These are phyloP conservation scores for Beaufortia kweichowensis DNA, from an alignment of 2,113 vertebrate species.

Conservation along the genomic window DNA sequence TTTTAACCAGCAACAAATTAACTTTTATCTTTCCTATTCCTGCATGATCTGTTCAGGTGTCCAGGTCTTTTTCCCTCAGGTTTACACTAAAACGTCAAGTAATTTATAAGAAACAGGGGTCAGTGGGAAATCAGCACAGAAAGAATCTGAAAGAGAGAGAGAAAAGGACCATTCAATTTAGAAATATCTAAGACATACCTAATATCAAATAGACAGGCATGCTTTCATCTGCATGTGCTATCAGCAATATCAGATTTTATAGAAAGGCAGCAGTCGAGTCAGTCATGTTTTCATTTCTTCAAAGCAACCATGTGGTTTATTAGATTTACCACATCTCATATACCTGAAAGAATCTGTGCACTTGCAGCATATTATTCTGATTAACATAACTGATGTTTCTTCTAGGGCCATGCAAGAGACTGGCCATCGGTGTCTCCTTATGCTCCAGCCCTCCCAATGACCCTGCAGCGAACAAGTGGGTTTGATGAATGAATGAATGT, in stretches of 20 bases:
- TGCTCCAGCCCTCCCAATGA: too few relatives aligned
- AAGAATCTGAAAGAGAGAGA: conserved; percentile 2
- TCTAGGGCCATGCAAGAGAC: background rate
- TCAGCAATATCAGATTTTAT: background rate
- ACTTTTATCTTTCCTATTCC: too few relatives aligned
- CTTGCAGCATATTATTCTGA: background rate
- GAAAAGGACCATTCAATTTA: conserved; percentile 6
- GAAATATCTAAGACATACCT: conserved; percentile 20
- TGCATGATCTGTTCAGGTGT: background rate
- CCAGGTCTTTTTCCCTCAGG: background rate
- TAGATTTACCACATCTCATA: background rate
- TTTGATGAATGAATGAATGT: too few relatives aligned
- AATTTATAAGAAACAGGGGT: background rate
- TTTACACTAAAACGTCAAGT: background rate
- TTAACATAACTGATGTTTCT: background rate
- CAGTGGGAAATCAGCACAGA: background rate
- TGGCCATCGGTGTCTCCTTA: too few relatives aligned
- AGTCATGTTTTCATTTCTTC: conserved; percentile 21
- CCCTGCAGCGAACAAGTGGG: too few relatives aligned
- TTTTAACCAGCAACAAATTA: too few relatives aligned
- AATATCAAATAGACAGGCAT: background rate
- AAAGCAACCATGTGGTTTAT: conserved; percentile 3
- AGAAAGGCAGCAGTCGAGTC: background rate
- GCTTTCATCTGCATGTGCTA: conserved; percentile 27
- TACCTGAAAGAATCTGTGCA: background rate